Evolutionary conservation across 1,140 invertebrate species (phyloP).

Genomic region (Drosophila pandora): DNA sequence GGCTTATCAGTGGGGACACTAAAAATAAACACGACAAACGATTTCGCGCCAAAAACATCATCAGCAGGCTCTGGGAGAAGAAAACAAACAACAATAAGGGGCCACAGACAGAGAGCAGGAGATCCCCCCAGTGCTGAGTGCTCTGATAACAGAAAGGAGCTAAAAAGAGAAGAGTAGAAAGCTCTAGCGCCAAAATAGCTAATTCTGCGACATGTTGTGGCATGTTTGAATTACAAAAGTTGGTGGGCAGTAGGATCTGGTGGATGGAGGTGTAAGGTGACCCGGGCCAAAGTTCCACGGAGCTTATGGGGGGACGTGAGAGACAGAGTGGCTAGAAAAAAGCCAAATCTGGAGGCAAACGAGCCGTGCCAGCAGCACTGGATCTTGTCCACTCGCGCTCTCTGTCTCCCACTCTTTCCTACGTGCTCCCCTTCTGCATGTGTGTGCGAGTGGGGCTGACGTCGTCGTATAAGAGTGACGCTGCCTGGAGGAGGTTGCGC

Average conservation of each 20-base stretch:
- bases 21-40: slow-evolving; percentile 72
- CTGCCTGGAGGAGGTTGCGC: slow-evolving; percentile 31
- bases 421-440: slow-evolving; percentile 4
- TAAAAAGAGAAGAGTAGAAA: neutral
- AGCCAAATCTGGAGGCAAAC: neutral
- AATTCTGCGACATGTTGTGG: too few species aligned
- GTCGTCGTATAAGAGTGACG: slow-evolving; percentile 70
- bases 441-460: slow-evolving; percentile 48
- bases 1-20: slow-evolving; percentile 67
- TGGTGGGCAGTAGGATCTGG: too few species aligned
- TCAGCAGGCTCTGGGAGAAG: slow-evolving; percentile 36
- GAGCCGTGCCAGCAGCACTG: slow-evolving; percentile 1
- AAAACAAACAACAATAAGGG: slow-evolving; percentile 41
- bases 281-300: too few species aligned
- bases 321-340: too few species aligned
- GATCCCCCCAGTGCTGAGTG: slow-evolving; percentile 1
- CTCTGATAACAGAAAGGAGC: neutral
- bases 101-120: neutral
- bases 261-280: too few species aligned
- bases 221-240: too few species aligned
- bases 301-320: too few species aligned
- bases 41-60: slow-evolving; percentile 68
- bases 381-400: neutral
- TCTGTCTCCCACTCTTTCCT: neutral
- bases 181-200: neutral